These are phyloP conservation scores for Lysandra bellargus DNA, from an alignment of 2,888 invertebrate species.

Conservation along the genomic window DNA sequence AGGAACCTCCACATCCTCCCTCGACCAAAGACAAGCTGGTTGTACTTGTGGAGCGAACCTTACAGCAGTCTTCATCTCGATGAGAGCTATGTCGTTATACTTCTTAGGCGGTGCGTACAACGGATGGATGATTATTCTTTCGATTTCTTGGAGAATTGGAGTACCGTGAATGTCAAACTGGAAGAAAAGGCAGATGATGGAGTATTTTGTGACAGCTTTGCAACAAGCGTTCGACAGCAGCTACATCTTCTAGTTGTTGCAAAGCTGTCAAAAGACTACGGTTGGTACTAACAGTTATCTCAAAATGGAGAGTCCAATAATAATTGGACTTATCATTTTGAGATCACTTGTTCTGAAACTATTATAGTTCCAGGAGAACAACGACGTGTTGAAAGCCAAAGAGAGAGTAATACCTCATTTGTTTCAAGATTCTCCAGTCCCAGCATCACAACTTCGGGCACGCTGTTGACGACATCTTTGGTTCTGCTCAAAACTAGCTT, in stretches of 20 bases:
- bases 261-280: too few relatives aligned
- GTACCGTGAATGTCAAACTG: slow-evolving; percentile 37
- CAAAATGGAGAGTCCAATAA: too few relatives aligned
- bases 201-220: too few relatives aligned
- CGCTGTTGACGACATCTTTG: slow-evolving; percentile 45
- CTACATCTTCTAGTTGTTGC: too few relatives aligned
- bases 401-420: slow-evolving; percentile 34
- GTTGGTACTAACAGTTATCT: too few relatives aligned
- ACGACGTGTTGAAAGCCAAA: too few relatives aligned
- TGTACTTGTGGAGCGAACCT: slow-evolving; percentile 40
- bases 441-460: slow-evolving; percentile 57
- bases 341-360: too few relatives aligned
- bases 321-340: too few relatives aligned
- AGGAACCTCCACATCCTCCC: slow-evolving; percentile 35
- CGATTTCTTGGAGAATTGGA: slow-evolving; percentile 41
- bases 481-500: slow-evolving; percentile 48
- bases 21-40: slow-evolving; percentile 47
- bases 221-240: too few relatives aligned
- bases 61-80: slow-evolving; percentile 42
- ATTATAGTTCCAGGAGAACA: too few relatives aligned
- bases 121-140: slow-evolving; percentile 44
- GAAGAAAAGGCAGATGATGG: slow-evolving; percentile 7
- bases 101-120: slow-evolving; percentile 43
- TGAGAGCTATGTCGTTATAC: slow-evolving; percentile 47
- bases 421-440: slow-evolving; percentile 53